Percentiles rank a stretch among this genome's conserved stretches.
These are phyloP conservation scores for Disparrhopalites patrizii DNA, from an alignment of 2,888 invertebrate genomes.

Conservation along the genomic window DNA sequence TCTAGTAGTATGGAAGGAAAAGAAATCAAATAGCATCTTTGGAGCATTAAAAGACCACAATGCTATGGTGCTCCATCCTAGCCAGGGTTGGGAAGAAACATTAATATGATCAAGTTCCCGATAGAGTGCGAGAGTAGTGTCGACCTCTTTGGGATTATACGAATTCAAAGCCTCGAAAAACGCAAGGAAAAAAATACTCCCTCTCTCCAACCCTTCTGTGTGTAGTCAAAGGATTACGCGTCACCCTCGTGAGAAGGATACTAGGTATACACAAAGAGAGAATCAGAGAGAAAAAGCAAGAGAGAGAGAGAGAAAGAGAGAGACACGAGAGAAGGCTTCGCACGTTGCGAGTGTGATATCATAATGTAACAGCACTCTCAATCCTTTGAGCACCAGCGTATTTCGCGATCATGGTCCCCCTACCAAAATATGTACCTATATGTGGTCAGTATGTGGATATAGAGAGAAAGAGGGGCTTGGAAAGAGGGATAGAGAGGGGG, in stretches of 20 bases:
- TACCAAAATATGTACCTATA: neutral
- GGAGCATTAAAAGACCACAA: no score
- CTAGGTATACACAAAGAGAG: no score
- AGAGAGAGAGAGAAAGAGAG: no score
- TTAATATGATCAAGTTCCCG: neutral
- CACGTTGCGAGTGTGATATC: no score
- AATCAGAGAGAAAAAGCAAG: no score
- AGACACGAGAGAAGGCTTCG: no score
- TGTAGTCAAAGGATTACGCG: neutral
- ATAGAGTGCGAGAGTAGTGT: slow-evolving; percentile 4
- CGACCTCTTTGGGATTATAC: neutral
- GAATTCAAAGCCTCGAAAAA: neutral
- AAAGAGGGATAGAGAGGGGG: neutral
- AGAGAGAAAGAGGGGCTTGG: neutral
- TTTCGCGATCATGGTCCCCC: no score
- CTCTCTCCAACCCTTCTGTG: neutral
- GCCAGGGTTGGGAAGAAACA: neutral
- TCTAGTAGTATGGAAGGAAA: no score
- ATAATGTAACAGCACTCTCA: no score
- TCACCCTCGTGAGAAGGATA: no score
- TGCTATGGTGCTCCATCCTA: slow-evolving; percentile 6
- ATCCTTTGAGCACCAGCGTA: no score
- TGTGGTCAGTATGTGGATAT: neutral
- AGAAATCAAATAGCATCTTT: no score
- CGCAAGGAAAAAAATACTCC: neutral